phyloP scores from a whole-genome alignment of 2,113 vertebrate genomes.

The Amblyopsis rosae region DNA sequence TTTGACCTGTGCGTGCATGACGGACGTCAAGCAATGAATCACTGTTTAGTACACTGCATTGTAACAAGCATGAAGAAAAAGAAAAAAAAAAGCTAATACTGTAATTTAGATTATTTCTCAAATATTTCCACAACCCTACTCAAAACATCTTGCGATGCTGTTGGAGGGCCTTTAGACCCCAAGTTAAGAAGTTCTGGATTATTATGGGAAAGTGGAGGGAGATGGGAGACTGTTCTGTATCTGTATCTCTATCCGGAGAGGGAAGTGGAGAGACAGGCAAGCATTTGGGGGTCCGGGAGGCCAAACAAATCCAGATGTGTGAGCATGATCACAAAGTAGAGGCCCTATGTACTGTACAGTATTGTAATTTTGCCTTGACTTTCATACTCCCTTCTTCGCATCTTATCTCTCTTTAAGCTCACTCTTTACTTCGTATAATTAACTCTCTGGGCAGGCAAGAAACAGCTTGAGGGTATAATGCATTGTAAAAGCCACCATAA shows the following conservation, averaged over 20 bases:
- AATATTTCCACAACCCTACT: too few species aligned
- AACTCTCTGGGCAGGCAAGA: slow-evolving; percentile 40
- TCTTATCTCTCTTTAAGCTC: not conserved
- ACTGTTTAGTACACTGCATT: too few species aligned
- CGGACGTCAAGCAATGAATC: too few species aligned
- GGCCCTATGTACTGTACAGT: slow-evolving; percentile 52
- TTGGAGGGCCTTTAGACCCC: too few species aligned
- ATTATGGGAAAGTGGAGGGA: slow-evolving; percentile 26
- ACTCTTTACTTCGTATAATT: not conserved
- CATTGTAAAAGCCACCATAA: slow-evolving; percentile 31
- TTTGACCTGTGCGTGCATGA: too few species aligned
- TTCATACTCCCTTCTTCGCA: not conserved
- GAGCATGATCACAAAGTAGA: slow-evolving; percentile 63
- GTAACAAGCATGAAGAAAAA: not conserved
- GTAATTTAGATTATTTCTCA: slow-evolving; percentile 6
- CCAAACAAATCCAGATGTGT: slow-evolving; percentile 72
- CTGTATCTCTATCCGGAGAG: slow-evolving; percentile 17
- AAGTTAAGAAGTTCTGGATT: not conserved
- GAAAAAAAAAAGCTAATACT: slow-evolving; percentile 1
- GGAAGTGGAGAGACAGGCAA: slow-evolving; percentile 20
- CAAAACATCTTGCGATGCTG: too few species aligned
- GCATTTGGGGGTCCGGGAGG: slow-evolving; percentile 37
- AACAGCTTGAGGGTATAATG: slow-evolving; percentile 44
- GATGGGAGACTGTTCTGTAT: slow-evolving; percentile 26
- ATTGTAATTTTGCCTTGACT: slow-evolving; percentile 61